Base-by-base conservation (phyloP, 2,888 invertebrate species). In the Spodoptera littoralis region DNA sequence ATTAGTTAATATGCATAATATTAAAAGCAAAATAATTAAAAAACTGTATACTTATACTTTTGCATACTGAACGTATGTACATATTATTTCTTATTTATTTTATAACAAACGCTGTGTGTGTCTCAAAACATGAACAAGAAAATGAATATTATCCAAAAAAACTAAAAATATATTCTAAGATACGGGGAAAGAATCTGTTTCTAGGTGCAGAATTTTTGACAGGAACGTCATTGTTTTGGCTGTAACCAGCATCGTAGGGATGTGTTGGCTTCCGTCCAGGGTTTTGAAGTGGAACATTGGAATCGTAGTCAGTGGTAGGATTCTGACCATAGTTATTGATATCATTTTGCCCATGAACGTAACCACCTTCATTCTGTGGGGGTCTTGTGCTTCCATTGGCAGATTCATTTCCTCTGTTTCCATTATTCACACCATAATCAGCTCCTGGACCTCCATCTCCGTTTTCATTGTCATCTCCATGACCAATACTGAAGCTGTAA, bases 401-500 rank as follows among this genome's bases (percentile, higher is more conserved):
- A 42, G 53, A 11, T 24, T 22, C 44, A 12, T 57, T 50, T 13
- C 49, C 50, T 11, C 27, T 44, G 41, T 51, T 51, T 13, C 44
- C 61, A 11, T 18, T 18, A 8, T 57, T 46, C 9, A 12, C 18
- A 46, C 41, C 67, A n/a, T 43, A n/a, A 45, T 59, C 12, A 36
- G 11, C 44, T 2, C 57, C 70, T 30, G 55, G 49, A 11, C 49
- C 42, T 9, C 45, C 48, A 9, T 52, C 48, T 0, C 11, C 52
- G 9, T 56, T 43, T 11, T 47, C 36, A 6, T 44, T 50, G 8
- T 42, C 18, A 11, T 44, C 30, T 1, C 62, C 67, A 36, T 59
- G 3, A 11, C 68, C 68, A 27, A 67, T 71, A n/a, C 71, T 73
- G 43, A 73, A 67, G 50, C 62, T 59, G 9, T 59, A 73, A 1